These are phyloP conservation scores for Gasteruption jaculator DNA, from an alignment of 2,888 invertebrate species.

Conservation along the genomic window DNA sequence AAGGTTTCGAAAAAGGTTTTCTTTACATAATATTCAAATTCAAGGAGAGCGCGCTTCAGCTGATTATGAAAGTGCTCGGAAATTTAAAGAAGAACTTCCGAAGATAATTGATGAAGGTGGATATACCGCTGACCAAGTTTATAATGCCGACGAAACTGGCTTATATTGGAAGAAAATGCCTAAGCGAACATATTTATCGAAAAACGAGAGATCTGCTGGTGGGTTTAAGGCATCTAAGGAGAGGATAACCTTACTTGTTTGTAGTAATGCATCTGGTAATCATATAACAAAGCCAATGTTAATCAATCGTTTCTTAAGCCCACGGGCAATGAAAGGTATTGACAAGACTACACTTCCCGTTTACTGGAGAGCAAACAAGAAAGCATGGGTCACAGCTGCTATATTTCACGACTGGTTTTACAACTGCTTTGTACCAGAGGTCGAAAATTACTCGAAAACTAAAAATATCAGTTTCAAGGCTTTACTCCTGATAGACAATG, in stretches of 20 bases:
- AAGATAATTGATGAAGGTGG: slow-evolving; percentile 18
- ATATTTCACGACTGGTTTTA: slow-evolving; percentile 6
- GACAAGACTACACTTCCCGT: slow-evolving; percentile 12
- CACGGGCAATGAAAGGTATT: slow-evolving; percentile 14
- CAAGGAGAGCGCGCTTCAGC: slow-evolving; percentile 16
- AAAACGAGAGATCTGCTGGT: slow-evolving; percentile 1
- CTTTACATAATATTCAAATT: slow-evolving; percentile 13
- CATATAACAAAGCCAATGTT: slow-evolving; percentile 11
- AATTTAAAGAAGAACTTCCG: slow-evolving; percentile 11
- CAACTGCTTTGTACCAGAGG: slow-evolving; percentile 5
- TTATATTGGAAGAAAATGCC: slow-evolving; percentile 17
- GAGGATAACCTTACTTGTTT: slow-evolving; percentile 4
- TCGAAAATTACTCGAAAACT: slow-evolving; percentile 5
- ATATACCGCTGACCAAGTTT: slow-evolving; percentile 17
- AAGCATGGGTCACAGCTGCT: slow-evolving; percentile 10
- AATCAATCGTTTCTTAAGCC: slow-evolving; percentile 10
- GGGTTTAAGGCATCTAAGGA: slow-evolving; percentile 8
- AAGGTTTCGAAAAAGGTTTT: slow-evolving; percentile 11
- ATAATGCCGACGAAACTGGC: slow-evolving; percentile 13
- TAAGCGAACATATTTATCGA: slow-evolving; percentile 2
- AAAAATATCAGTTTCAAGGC: slow-evolving; percentile 7
- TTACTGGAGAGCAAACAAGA: slow-evolving; percentile 2
- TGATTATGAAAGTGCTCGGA: slow-evolving; percentile 10
- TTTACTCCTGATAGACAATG: slow-evolving; percentile 7
- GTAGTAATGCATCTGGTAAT: slow-evolving; percentile 8